Evolutionary conservation across 2,888 invertebrate species (phyloP), one percentile per base, ranked within the genome.

Genomic region (Pteria penguin): DNA sequence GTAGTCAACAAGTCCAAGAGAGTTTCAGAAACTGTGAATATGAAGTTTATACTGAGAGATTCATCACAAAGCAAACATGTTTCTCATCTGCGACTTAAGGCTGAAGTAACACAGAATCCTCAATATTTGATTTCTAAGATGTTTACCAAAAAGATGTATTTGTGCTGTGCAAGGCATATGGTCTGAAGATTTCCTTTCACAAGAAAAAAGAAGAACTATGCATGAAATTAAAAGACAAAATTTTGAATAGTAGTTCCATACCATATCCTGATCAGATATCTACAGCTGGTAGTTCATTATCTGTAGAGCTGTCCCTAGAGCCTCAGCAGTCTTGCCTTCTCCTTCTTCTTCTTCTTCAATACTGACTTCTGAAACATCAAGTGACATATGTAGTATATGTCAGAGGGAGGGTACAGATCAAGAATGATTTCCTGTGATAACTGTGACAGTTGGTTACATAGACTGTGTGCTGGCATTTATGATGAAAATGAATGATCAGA

Each of bases 1-100:
- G 52, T 63, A 24, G 31, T 67, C 11, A 52, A 67, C 4, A 67
- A 67, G 55, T 55, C 67, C n/a, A 55, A 55, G 29, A 69, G 55
- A 32, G 5, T 31, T 24, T n/a, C 31, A 8, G 31, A 69, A 27
- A 22, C 60, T 27, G 55, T 70, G 22, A 60, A 61, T 61, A 70
- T 70, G 60, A 55, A 70, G 8, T 70, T 45, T 31, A 33, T 70
- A 29, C 31, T 22, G n/a, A 33, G 61, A 2, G 45, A 36, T 36
- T 36, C 45, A 36, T 36, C 45, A 36, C 45, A 36, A 5, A 36
- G 45, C 14, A 36, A 36, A 36, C 45, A 36, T 36, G 45, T 36
- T 36, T 36, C 45, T 11, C 45, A 11, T 36, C 45, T 36, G 45
- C 45, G 45, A 36, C 45, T 36, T 36, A 36, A 36, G 45, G 45